A percentile compares a stretch with the other conserved stretches of the same genome.
Conservation (phyloP, 1,140 invertebrate genomes). For the Drosophila melanogaster region DNA sequence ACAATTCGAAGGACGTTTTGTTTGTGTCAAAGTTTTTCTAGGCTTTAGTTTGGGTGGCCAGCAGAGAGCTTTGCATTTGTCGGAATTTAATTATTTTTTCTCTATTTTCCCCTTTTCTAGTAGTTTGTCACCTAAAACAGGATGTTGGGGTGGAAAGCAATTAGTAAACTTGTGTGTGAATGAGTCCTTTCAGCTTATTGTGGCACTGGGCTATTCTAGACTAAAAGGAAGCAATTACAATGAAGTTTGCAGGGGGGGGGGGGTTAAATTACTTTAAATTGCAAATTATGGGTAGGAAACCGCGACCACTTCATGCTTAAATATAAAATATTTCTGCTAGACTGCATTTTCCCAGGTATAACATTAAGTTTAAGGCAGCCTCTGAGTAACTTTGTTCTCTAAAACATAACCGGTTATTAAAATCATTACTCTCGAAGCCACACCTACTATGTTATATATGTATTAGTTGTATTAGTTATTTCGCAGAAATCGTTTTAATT, state of each 20-base stretch:
- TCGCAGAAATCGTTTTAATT: no score
- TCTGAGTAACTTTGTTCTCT: no score
- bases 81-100: conserved; percentile 70
- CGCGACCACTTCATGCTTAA: background rate
- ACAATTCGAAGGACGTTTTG: conserved; percentile 31
- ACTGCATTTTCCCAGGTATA: no score
- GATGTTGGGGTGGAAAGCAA: conserved; percentile 28
- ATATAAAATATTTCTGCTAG: no score
- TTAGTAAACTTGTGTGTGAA: conserved; percentile 15
- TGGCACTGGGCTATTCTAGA: conserved; percentile 6
- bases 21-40: conserved; percentile 54
- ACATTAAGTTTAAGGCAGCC: no score
- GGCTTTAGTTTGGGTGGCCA: conserved; percentile 50
- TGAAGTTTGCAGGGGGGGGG: no score
- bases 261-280: background rate
- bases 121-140: conserved; percentile 26
- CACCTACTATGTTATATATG: no score
- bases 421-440: no score
- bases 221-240: conserved; percentile 31
- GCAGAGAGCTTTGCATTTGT: conserved; percentile 45
- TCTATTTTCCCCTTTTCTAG: conserved; percentile 1
- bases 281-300: background rate
- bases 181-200: conserved; percentile 22
- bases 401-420: no score
- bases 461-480: no score